Evolutionary conservation across 37 sponge, comb jelly and placozoan genomes (phyloP).

Genomic region (Mnemiopsis leidyi): DNA sequence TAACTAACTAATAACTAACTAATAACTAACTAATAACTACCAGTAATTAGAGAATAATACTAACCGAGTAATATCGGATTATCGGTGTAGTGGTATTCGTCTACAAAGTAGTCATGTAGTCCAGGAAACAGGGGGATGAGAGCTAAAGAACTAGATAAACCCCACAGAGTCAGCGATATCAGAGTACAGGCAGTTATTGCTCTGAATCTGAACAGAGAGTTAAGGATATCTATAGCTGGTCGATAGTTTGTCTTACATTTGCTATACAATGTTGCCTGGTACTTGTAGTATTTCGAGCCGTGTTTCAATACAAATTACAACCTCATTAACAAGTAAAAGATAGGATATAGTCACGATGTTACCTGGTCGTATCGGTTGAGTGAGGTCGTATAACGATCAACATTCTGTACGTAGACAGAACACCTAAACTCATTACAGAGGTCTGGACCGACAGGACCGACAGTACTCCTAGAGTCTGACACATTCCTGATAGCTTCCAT

Average conservation of each 20-base stretch:
- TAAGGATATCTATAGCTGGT: no score
- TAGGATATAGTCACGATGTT: no score
- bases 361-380: conserved; percentile 24
- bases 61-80: not conserved
- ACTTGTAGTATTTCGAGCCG: no score
- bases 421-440: not conserved
- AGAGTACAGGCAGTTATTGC: not conserved
- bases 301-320: no score
- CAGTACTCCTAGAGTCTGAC: not conserved
- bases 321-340: not conserved
- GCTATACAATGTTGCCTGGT: no score
- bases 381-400: not conserved
- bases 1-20: no score
- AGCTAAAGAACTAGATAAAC: not conserved
- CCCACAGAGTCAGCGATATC: not conserved
- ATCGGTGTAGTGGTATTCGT: conserved; percentile 27
- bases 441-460: conserved; percentile 19
- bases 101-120: conserved; percentile 34
- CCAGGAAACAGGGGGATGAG: not conserved
- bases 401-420: conserved; percentile 12
- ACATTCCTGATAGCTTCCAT: conserved; percentile 19
- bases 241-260: no score
- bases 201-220: no score
- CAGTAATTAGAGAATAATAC: no score
- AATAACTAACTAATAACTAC: no score